phyloP scores from a whole-genome alignment of 92 coral and sea anemone genomes.

The Galaxea fascicularis region DNA sequence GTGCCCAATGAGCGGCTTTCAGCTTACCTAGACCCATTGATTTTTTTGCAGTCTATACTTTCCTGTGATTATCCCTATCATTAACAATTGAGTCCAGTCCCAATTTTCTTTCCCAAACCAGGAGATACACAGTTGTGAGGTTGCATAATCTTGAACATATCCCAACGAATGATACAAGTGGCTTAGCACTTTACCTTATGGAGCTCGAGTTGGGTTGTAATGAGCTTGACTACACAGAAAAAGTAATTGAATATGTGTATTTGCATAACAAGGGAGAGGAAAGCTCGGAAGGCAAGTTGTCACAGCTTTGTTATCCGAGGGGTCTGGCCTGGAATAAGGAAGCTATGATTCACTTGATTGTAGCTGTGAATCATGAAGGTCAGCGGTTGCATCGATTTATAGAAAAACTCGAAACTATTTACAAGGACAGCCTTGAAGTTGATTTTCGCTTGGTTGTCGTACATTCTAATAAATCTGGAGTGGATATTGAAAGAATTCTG shows the following conservation, averaged over 20 bases:
- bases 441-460: slow-evolving; percentile 71
- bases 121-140: slow-evolving; percentile 56
- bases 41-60: no score
- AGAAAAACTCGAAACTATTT: slow-evolving; percentile 59
- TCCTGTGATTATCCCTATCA: no score
- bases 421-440: slow-evolving; percentile 71
- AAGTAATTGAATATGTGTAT: slow-evolving; percentile 73
- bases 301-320: slow-evolving; percentile 66
- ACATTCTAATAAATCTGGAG: slow-evolving; percentile 39
- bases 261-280: slow-evolving; percentile 5
- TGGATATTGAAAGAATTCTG: slow-evolving; percentile 37
- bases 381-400: slow-evolving; percentile 69
- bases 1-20: no score
- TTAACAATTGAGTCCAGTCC: no score
- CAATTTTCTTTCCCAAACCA: neutral
- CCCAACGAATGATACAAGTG: slow-evolving; percentile 25
- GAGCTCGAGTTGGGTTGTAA: slow-evolving; percentile 77
- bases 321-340: slow-evolving; percentile 67
- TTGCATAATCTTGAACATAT: slow-evolving; percentile 69
- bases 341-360: slow-evolving; percentile 52
- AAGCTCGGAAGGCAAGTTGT: neutral
- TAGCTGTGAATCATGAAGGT: slow-evolving; percentile 66
- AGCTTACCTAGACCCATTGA: no score
- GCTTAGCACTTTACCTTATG: slow-evolving; percentile 53
- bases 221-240: slow-evolving; percentile 80